A percentile compares a stretch with the other conserved stretches of the same genome.
phyloP scores from a whole-genome alignment of 1,140 invertebrate species.

The Bradynema listronoti region DNA sequence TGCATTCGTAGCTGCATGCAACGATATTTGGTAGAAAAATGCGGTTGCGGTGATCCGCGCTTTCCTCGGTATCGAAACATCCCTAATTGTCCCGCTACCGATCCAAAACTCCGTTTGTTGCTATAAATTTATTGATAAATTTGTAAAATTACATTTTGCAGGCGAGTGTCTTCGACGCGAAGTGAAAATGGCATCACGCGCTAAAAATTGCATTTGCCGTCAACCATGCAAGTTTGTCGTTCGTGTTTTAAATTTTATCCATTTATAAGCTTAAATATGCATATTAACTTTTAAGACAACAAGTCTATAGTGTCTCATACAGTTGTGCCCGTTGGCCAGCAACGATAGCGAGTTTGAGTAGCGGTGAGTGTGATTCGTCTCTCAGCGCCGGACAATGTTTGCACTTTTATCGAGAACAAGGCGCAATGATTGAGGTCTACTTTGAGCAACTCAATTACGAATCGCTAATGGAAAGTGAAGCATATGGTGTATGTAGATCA shows the following conservation, averaged over 20 bases:
- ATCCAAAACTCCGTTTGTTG: constrained; percentile 42
- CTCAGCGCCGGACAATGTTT: constrained; percentile 31
- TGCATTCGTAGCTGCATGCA: constrained; percentile 56
- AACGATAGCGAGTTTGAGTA: constrained; percentile 9
- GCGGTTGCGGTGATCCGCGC: constrained; percentile 54
- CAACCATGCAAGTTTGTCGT: constrained; percentile 49
- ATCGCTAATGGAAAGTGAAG: constrained; percentile 39
- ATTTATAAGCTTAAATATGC: not conserved
- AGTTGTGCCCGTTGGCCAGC: constrained; percentile 36
- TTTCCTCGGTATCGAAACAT: constrained; percentile 47
- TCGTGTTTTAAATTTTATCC: not conserved
- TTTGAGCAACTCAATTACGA: constrained; percentile 45
- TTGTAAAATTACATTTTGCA: constrained; percentile 20
- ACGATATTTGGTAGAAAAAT: constrained; percentile 42
- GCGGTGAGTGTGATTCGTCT: constrained; percentile 31
- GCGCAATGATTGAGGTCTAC: constrained; percentile 41
- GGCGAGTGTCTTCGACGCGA: constrained; percentile 49
- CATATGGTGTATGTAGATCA: constrained; percentile 34
- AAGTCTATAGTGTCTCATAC: constrained; percentile 55
- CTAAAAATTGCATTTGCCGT: constrained; percentile 38
- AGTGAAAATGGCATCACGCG: constrained; percentile 36
- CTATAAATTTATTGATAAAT: not conserved
- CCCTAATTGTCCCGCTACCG: constrained; percentile 54
- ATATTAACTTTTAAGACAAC: constrained; percentile 33
- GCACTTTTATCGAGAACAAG: constrained; percentile 42